Evolutionary conservation across 2,888 invertebrate genomes (phyloP), one percentile per base, ranked within the genome.

Genomic region (Rhamphomyia laevipes): DNA sequence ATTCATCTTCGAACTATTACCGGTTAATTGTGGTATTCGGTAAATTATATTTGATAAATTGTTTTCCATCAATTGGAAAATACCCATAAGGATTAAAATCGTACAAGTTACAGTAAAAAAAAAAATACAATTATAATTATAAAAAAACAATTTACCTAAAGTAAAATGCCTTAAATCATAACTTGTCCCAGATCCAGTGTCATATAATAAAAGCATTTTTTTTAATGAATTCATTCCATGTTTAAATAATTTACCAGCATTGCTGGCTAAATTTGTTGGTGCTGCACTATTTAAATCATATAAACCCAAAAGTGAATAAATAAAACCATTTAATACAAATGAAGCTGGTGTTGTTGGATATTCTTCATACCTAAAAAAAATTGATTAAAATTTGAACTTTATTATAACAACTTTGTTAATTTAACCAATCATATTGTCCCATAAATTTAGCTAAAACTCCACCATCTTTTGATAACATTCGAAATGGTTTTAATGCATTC

Each of bases 261-360:
- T 80, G 30, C 80, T 77, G 3, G 82, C 75, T 56, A 82, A 77
- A 56, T 78, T 77, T 21, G 80, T 77, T 0, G 84, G 83, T 18
- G 87, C 85, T 33, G 86, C 82, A 44, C 80, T 78, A 68, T 86
- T 84, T n/a, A 97, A 74, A 74, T 99, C 99, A 69, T 95, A 96
- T 12, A 99, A 77, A 2, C 97, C 97, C 50, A 99, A 78, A 9
- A 99, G 75, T 0, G 97, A 90, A 73, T 96, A 99, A 61, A 99
- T 93, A 73, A 99, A 99, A 41, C 99, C 99, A 73, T 99, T 99
- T 21, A 99, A 79, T 12, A 99, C 96, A 73, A 93, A 96, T 0
- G 91, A 84, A 5, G 93, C 80, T 1, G 97, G 97, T 48, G 81
- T 82, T 0, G 97, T 97, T 1, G 99, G 99, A 71, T 99, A 99